Evolutionary conservation across 2,888 invertebrate species (phyloP).

Genomic region (Torymus tubicola): DNA sequence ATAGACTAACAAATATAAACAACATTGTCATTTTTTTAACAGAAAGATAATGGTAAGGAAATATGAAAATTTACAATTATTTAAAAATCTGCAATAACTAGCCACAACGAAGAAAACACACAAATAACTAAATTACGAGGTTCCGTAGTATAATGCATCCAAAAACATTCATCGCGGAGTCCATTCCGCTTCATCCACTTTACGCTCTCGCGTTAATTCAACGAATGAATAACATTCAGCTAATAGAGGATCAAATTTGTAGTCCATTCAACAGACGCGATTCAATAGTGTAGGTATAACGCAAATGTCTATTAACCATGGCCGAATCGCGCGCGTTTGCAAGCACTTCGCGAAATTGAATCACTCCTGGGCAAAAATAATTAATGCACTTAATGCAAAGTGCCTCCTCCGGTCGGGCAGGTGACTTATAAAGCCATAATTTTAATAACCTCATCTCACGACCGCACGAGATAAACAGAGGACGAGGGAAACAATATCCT

Average conservation of each 20-base stretch:
- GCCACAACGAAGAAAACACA: too few species aligned
- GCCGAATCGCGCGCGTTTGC: background rate
- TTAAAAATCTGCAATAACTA: too few species aligned
- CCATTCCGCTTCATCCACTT: too few species aligned
- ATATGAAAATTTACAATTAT: too few species aligned
- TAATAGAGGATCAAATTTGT: background rate
- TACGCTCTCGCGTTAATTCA: too few species aligned
- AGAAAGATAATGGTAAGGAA: too few species aligned
- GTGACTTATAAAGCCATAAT: constrained; percentile 19
- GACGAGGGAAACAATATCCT: background rate
- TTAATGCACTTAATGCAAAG: constrained; percentile 36
- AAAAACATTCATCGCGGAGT: too few species aligned
- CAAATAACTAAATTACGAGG: too few species aligned
- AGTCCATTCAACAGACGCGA: background rate
- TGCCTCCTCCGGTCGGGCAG: background rate
- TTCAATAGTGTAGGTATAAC: background rate
- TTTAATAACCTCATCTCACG: background rate
- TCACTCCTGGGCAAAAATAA: constrained; percentile 26
- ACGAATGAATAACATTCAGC: background rate
- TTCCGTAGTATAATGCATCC: too few species aligned
- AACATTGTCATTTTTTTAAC: too few species aligned
- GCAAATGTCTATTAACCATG: constrained; percentile 23
- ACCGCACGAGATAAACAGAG: too few species aligned
- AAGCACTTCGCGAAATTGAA: constrained; percentile 37
- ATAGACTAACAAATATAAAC: too few species aligned